Conservation (phyloP, 1,140 invertebrate genomes). For the Aplysia californica region DNA sequence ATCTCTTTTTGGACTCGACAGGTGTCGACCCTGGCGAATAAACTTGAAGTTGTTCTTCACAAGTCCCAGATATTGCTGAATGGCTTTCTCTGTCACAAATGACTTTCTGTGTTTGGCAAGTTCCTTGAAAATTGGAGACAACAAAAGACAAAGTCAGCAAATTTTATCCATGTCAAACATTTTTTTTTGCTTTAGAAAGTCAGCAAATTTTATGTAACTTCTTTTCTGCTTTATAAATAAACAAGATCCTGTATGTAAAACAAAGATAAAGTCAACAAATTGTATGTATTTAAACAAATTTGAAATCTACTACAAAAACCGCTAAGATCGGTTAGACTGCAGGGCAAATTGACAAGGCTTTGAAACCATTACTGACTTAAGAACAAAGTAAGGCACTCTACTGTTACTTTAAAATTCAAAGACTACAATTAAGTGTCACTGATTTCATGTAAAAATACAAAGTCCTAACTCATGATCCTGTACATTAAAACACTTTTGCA, state of each 20-base stretch:
- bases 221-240: background rate
- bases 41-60: constrained; percentile 58
- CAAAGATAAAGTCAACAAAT: too few relatives aligned
- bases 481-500: background rate
- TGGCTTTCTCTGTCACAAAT: constrained; percentile 56
- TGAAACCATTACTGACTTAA: too few relatives aligned
- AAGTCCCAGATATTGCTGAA: constrained; percentile 58
- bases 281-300: background rate
- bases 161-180: background rate
- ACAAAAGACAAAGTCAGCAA: background rate
- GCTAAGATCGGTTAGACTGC: too few relatives aligned
- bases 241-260: too few relatives aligned
- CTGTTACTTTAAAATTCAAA: too few relatives aligned
- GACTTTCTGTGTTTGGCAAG: constrained; percentile 33
- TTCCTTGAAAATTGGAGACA: constrained; percentile 21
- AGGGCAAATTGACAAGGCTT: too few relatives aligned
- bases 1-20: constrained; percentile 37
- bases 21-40: constrained; percentile 47
- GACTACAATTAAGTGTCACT: too few relatives aligned
- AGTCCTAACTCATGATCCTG: background rate
- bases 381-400: too few relatives aligned
- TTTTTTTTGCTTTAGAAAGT: background rate
- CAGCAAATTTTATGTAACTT: background rate
- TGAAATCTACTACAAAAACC: background rate
- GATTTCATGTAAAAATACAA: background rate